A percentile compares a stretch with the other conserved stretches of the same genome.
phyloP scores from a whole-genome alignment of 2,888 invertebrate genomes.

The Dexiosoma caninum region DNA sequence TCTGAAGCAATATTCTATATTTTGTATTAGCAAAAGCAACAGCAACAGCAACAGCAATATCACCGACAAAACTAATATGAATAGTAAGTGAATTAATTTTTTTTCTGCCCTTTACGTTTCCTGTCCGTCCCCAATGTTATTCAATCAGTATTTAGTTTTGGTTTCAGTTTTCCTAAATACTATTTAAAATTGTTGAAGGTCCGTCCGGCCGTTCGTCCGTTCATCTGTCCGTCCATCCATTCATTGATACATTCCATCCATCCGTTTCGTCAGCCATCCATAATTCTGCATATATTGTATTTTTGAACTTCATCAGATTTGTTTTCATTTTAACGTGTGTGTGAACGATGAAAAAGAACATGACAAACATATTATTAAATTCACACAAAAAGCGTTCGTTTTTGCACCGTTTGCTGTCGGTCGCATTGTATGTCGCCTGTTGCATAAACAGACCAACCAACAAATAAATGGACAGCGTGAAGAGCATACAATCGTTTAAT shows the following conservation, averaged over 20 bases:
- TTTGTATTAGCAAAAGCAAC: too few relatives aligned
- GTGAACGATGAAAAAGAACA: constrained; percentile 64
- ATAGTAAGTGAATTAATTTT: neutral
- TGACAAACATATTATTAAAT: constrained; percentile 77
- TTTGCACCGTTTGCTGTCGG: constrained; percentile 77
- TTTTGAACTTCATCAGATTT: constrained; percentile 55
- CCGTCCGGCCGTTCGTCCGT: constrained; percentile 23
- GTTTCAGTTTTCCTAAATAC: constrained; percentile 40
- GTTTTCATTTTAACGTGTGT: constrained; percentile 30
- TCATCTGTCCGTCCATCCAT: constrained; percentile 4
- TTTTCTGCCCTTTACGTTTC: neutral
- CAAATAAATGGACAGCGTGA: constrained; percentile 30
- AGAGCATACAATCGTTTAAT: constrained; percentile 26
- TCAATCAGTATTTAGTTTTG: constrained; percentile 15
- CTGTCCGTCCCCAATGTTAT: constrained; percentile 11
- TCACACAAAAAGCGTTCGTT: constrained; percentile 77
- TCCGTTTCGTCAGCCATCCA: constrained; percentile 63
- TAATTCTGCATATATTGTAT: constrained; percentile 75
- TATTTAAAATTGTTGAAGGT: constrained; percentile 32
- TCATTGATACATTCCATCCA: constrained; percentile 36
- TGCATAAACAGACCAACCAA: constrained; percentile 16
- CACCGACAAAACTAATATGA: neutral
- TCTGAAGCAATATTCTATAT: neutral
- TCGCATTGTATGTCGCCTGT: constrained; percentile 65
- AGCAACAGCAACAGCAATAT: neutral